Evolutionary conservation across 2,797 vertebrate genomes (phyloP).

Genomic region (Australoheros facetus): DNA sequence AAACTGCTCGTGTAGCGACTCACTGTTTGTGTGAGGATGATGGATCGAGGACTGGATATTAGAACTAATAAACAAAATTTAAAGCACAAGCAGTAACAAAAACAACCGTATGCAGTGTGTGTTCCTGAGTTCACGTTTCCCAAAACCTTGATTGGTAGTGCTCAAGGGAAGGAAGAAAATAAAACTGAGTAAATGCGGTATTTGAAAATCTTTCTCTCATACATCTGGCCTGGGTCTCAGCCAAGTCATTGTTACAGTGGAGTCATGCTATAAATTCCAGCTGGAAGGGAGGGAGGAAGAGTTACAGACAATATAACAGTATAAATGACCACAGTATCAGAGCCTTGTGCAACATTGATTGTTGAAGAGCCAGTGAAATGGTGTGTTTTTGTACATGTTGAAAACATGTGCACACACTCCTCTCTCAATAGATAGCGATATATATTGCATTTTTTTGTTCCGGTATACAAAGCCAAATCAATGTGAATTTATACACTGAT

Average conservation of each 20-base stretch:
- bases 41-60: neutral
- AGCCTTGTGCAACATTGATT: conserved; percentile 7
- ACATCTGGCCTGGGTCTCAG: conserved; percentile 45
- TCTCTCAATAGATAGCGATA: neutral
- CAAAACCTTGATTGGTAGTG: conserved; percentile 11
- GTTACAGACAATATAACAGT: conserved; percentile 25
- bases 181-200: conserved; percentile 22
- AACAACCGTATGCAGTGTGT: neutral
- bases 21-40: neutral
- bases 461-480: neutral
- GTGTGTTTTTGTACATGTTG: neutral
- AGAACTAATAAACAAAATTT: conserved; percentile 1
- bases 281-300: neutral
- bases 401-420: neutral
- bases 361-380: neutral
- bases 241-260: conserved; percentile 37
- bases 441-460: neutral
- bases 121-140: conserved; percentile 21
- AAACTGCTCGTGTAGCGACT: neutral
- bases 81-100: neutral
- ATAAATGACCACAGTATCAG: conserved; percentile 8
- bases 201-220: conserved; percentile 28
- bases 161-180: conserved; percentile 28
- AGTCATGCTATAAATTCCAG: conserved; percentile 44
- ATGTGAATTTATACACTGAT: neutral